Evolutionary conservation across 2,113 vertebrate genomes (phyloP).

Genomic region (Mungos mungo): DNA sequence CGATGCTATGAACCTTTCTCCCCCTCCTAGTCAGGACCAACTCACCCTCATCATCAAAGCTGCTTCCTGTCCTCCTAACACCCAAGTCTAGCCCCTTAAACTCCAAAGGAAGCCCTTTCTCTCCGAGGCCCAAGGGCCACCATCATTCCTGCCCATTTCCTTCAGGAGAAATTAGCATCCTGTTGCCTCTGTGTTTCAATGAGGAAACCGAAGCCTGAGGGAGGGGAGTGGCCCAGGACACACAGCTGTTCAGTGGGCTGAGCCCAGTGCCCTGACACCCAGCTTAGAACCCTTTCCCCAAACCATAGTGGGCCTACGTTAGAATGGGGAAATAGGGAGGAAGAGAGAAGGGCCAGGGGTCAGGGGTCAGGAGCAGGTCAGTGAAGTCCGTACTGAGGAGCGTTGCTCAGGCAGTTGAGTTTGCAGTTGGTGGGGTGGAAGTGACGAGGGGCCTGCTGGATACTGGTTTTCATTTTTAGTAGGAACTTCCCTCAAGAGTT

Average conservation of each 20-base stretch:
- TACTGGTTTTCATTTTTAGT: constrained; percentile 24
- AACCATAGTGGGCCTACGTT: fast-evolving
- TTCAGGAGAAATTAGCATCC: not conserved
- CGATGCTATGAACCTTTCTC: not conserved
- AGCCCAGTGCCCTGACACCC: not conserved
- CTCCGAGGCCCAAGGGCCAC: not conserved
- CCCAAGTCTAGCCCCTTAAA: not conserved
- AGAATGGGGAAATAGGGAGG: not conserved
- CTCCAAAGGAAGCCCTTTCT: not conserved
- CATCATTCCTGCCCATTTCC: not conserved
- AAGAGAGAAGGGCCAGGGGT: not conserved
- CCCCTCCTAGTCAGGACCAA: not conserved
- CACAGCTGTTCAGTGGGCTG: not conserved
- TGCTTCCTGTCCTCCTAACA: not conserved
- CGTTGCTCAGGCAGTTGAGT: fast-evolving
- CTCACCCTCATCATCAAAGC: not conserved
- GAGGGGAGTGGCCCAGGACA: not conserved
- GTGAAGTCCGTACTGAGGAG: not conserved
- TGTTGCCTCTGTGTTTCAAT: not conserved
- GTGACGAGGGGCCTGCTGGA: not conserved
- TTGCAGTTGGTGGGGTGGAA: not conserved
- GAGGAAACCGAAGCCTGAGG: not conserved
- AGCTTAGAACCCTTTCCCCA: not conserved
- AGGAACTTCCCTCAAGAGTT: not conserved
- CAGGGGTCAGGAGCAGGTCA: not conserved